Evolutionary conservation across 1,140 invertebrate genomes (phyloP), one percentile per base, ranked within the genome.

Genomic region (Plectrocnemia conspersa): DNA sequence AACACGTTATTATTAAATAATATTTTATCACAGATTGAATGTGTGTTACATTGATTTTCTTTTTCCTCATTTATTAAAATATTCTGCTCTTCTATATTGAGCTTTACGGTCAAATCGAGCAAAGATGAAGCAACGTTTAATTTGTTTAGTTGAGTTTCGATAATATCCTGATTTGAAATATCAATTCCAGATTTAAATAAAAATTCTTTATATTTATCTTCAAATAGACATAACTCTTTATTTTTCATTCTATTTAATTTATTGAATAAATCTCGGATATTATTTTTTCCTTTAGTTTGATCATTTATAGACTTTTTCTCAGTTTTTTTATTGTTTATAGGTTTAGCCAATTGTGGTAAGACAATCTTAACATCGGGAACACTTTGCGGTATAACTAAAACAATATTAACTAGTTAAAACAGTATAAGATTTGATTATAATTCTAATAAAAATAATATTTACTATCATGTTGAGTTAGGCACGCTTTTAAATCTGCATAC

Each of bases 241-340:
- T 70, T 70, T 9, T 68, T 70, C 7, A 68, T 69, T 64, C 71
- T 74, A 0, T 68, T 72, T 3, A 66, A 62, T 23, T 64, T 77
- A 57, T 68, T 76, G 65, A 69, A 76, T 53, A 67, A 66, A 58
- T 71, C 77, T 67, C 61, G 64, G 56, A 67, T 76, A 56, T 73
- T 63, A 56, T 49, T 60, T 62, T 58, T 68, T 67, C 50, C 64
- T 70, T 64, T 64, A 63, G 56, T 29, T 21, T 27, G 21, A 24
- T 52, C 63, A 62, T 10, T 64, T 70, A 40, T 42, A 47, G 10
- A 22, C 3, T 56, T 48, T 53, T 23, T 41, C 36, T 41, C 24
- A n/a, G 33, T 54, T 56, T 56, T 42, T 60, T 60, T 23, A 21
- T 7, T 3, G 49, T 25, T 23, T n/a, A n/a, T n/a, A n/a, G n/a